Base-by-base conservation (phyloP, 2,797 vertebrate genomes). In the Pithecia hirsuta region DNA sequence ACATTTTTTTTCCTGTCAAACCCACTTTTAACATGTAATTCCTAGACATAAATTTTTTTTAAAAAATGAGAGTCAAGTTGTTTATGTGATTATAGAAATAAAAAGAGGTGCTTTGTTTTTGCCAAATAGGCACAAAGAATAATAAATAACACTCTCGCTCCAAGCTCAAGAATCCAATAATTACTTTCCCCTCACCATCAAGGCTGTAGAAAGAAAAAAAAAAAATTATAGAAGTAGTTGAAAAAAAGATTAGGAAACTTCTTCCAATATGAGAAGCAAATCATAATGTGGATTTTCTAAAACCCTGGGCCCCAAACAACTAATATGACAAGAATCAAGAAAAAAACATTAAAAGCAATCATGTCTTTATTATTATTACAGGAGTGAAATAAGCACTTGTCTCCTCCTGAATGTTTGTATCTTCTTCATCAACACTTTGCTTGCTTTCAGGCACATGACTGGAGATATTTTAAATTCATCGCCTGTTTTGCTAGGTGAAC, bases 381-480 rank as follows among this genome's bases (percentile, higher is more conserved):
- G 22, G 39, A 82, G 46, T 11, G 44, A 50, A 57, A 36, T 19
- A 50, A 76, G n/a, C 15, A 61, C 82, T 83, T 61, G 89, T 36
- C 24, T 28, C 20, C 22, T 72, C 39, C 22, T 70, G 39, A 80
- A 41, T 24, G 39, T 84, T 89, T 91, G 22, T 1, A 48, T 7
- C 59, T 93, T 86, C 19, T 30, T 93, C 85, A 92, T 30, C 64
- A 93, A 61, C 30, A 75, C 55, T 91, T 17, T 82, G 67, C 93
- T 95, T 96, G 91, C 57, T 74, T 97, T 97, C 70, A 28, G 50
- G 81, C 95, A 88, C 85, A 95, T 80, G 61, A 26, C 78, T 95
- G 95, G 39, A 22, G 52, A 82, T 97, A 89, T 84, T 97, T 98
- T 94, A 97, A 97, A 98, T 97, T 96, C 93, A 96, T 50, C 2